Conservation (phyloP, 2,797 vertebrate species). For the Halcyon leucocephala region DNA sequence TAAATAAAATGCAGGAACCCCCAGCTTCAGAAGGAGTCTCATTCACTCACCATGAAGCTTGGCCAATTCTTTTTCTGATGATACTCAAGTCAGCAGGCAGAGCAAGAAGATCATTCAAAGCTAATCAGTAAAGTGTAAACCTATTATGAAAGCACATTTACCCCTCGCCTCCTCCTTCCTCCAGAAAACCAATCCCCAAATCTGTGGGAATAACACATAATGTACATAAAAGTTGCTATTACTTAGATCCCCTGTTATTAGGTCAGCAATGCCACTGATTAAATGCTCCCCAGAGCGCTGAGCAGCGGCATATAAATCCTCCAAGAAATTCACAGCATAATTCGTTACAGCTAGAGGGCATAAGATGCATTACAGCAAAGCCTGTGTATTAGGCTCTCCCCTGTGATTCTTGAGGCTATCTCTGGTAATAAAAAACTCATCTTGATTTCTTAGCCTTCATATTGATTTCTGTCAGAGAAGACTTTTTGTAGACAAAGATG, state of each 20-base stretch:
- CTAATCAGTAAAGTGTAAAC: slow-evolving; percentile 67
- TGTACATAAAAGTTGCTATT: slow-evolving; percentile 15
- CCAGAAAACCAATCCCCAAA: slow-evolving; percentile 35
- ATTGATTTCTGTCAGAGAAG: slow-evolving; percentile 30
- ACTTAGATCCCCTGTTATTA: slow-evolving; percentile 40
- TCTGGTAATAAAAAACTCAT: slow-evolving; percentile 56
- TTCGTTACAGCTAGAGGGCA: slow-evolving; percentile 38
- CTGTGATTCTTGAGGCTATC: slow-evolving; percentile 37
- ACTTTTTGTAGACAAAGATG: not conserved
- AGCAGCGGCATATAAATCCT: slow-evolving; percentile 19
- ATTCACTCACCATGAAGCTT: not conserved
- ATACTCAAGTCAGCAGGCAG: slow-evolving; percentile 62
- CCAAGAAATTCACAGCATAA: slow-evolving; percentile 31
- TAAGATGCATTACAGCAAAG: not conserved
- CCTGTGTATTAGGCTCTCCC: not conserved
- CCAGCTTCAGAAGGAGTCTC: not conserved
- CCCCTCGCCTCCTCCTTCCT: slow-evolving; percentile 9
- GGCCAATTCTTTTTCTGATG: slow-evolving; percentile 44
- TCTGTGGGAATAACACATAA: slow-evolving; percentile 25
- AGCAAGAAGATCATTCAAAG: slow-evolving; percentile 58
- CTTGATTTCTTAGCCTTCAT: slow-evolving; percentile 44
- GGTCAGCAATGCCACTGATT: slow-evolving; percentile 22
- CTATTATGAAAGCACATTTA: slow-evolving; percentile 59
- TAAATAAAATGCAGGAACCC: not conserved
- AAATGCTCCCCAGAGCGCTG: slow-evolving; percentile 28